Evolutionary conservation across 2,113 vertebrate species (phyloP), one percentile per base, ranked within the genome.

Genomic region (Motacilla tschutschensis): DNA sequence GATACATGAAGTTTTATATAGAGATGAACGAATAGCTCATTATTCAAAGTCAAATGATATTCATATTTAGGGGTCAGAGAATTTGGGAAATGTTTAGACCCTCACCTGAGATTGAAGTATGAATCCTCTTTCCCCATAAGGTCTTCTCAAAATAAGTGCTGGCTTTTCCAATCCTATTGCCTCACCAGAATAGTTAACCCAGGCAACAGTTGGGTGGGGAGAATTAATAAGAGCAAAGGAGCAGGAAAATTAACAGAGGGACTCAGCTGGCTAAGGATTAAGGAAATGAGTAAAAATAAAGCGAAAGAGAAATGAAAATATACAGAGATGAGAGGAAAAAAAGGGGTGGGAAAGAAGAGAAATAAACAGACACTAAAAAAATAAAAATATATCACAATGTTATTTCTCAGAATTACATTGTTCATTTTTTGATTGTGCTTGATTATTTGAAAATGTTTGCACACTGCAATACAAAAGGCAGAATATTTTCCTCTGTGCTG

Each of bases 41-140:
- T 95, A 94, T 94, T 95, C 93, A 95, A 95, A 93, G 93, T 93
- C 93, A 94, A 95, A 95, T 95, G 90, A 94, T 94, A 94, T 94
- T 93, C 94, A 91, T 95, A 95, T 94, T 92, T 92, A 95, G 92
- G 93, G 93, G 94, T 94, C 93, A 95, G 92, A 95, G 93, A 94
- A 93, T 93, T 94, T 95, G 94, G 94, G 94, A 95, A 92, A 94
- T 95, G 79, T 92, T 92, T 94, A 92, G 92, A 88, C 82, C 75
- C 90, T 92, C 94, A 92, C 89, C 82, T 91, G 93, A 93, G 88
- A 93, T 65, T 94, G 75, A 75, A 79, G 69, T 83, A 92, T 67
- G 93, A 92, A 91, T 88, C 82, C 84, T 93, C 82, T 93, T 94
- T 94, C 84, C 88, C 90, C 93, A 83, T 29, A 91, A 88, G 87